phyloP scores from a whole-genome alignment of 1,140 invertebrate species.

The Brachionus angularis region DNA sequence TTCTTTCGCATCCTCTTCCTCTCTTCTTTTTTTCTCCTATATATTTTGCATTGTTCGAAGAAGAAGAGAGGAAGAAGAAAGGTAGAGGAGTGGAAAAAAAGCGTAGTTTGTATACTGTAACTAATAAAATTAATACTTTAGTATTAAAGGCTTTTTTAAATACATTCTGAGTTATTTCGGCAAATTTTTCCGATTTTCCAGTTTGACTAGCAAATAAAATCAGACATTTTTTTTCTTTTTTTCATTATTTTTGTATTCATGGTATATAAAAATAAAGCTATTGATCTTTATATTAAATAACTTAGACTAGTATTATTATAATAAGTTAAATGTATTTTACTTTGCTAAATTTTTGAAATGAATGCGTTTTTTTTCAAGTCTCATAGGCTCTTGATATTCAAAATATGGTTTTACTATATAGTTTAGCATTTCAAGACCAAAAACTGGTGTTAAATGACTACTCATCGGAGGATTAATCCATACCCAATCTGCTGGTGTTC shows the following conservation, averaged over 20 bases:
- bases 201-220: constrained; percentile 92
- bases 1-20: too few relatives aligned
- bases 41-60: too few relatives aligned
- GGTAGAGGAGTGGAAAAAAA: neutral
- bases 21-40: too few relatives aligned
- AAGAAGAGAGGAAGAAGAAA: too few relatives aligned
- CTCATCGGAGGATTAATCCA: constrained; percentile 92
- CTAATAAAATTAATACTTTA: constrained; percentile 64
- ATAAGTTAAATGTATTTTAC: constrained; percentile 66
- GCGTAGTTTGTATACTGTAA: neutral
- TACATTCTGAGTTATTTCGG: constrained; percentile 79
- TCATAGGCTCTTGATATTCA: constrained; percentile 76
- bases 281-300: too few relatives aligned
- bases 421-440: constrained; percentile 89
- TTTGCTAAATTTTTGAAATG: constrained; percentile 71
- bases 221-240: constrained; percentile 78
- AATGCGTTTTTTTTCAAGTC: constrained; percentile 85
- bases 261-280: too few relatives aligned
- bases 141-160: constrained; percentile 90
- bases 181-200: constrained; percentile 86
- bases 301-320: too few relatives aligned
- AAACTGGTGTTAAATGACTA: constrained; percentile 79
- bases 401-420: constrained; percentile 84
- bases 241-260: constrained; percentile 71
- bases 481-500: constrained; percentile 90